Percentiles rank a stretch among this genome's conserved stretches.
Conservation (phyloP, 2,888 invertebrate species). For the Epiblema foenella region DNA sequence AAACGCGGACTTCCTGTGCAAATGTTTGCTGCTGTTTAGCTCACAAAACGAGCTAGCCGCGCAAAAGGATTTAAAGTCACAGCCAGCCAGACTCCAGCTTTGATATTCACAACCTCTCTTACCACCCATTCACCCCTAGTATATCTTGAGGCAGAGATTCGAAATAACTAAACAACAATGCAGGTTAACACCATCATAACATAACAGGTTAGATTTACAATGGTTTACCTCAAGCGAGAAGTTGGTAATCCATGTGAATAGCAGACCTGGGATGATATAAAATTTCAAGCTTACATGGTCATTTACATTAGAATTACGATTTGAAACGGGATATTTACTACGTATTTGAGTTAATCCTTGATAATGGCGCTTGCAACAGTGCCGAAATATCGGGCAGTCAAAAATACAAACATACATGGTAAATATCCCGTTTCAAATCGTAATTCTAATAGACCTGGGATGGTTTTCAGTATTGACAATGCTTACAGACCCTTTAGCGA, state of each 20-base stretch:
- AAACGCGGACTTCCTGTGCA: slow-evolving; percentile 28
- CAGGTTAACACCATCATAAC: too few relatives aligned
- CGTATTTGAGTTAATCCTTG: too few relatives aligned
- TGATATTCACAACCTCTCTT: neutral
- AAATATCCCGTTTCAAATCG: too few relatives aligned
- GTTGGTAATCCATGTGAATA: neutral
- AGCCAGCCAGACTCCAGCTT: neutral
- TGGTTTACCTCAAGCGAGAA: neutral
- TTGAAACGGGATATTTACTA: too few relatives aligned
- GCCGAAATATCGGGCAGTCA: too few relatives aligned
- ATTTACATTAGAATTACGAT: too few relatives aligned
- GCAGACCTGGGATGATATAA: too few relatives aligned
- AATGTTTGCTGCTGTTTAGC: slow-evolving; percentile 21
- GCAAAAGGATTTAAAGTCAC: slow-evolving; percentile 11
- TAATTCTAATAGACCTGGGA: too few relatives aligned
- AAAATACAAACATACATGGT: too few relatives aligned
- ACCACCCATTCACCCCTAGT: neutral
- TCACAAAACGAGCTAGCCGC: neutral
- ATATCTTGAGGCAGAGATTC: neutral
- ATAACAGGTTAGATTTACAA: too few relatives aligned
- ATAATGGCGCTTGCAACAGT: too few relatives aligned
- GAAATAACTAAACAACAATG: neutral
- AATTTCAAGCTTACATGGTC: too few relatives aligned
- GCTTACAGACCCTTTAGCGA: neutral
- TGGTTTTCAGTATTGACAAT: neutral